A percentile compares a stretch with the other conserved stretches of the same genome.
phyloP scores from a whole-genome alignment of 53 echinoderm and acorn worm genomes.

The Astropecten irregularis region DNA sequence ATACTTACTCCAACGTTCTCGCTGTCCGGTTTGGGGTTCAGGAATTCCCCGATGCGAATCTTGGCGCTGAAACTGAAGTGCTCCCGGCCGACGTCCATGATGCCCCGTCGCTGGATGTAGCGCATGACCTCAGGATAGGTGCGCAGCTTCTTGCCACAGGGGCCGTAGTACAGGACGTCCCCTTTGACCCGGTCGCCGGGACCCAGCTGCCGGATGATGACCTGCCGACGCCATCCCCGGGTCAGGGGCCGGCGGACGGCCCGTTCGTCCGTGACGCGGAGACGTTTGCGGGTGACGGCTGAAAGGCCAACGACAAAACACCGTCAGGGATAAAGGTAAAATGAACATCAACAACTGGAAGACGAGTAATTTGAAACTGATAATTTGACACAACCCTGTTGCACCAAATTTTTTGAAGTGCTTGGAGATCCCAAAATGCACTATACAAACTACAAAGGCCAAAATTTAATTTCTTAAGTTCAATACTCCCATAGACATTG shows the following conservation, averaged over 20 bases:
- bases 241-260: constrained; percentile 83
- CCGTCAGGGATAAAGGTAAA: no score
- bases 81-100: constrained; percentile 79
- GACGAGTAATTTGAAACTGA: no score
- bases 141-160: constrained; percentile 96
- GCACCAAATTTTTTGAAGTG: no score
- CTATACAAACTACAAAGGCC: no score
- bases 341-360: no score
- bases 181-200: constrained; percentile 96
- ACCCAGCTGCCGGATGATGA: constrained; percentile 95
- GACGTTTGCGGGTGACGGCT: constrained; percentile 82
- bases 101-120: constrained; percentile 88
- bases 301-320: background rate
- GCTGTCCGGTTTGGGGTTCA: constrained; percentile 93
- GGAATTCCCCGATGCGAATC: constrained; percentile 93
- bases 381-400: no score
- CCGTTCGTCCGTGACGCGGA: constrained; percentile 87
- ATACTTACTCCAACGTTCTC: constrained; percentile 81
- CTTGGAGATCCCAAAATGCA: no score
- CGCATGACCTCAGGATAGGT: constrained; percentile 98
- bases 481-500: no score
- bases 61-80: constrained; percentile 99
- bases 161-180: constrained; percentile 97
- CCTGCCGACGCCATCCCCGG: constrained; percentile 92
- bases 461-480: no score